phyloP scores from a whole-genome alignment of 64 coral and sea anemone genomes.

The Cladopsammia gracilis region DNA sequence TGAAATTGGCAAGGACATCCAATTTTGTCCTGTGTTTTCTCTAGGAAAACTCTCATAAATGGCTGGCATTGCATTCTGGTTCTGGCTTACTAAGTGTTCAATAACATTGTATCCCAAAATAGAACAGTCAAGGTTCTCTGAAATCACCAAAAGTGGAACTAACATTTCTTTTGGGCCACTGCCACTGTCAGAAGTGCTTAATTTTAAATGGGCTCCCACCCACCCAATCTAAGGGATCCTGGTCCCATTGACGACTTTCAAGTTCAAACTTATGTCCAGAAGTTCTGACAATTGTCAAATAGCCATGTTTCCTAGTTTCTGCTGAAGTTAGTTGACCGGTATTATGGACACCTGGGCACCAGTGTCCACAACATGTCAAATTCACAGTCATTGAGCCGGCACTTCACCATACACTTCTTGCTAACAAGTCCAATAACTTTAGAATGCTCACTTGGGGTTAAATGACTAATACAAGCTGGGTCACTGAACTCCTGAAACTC shows the following conservation, averaged over 20 bases:
- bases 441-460: constrained; percentile 49
- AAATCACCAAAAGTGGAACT: constrained; percentile 51
- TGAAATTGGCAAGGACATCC: constrained; percentile 37
- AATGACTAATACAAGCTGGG: constrained; percentile 23
- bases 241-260: constrained; percentile 60
- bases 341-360: constrained; percentile 71
- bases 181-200: neutral
- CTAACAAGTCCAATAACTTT: constrained; percentile 52
- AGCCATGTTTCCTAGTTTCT: neutral
- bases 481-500: neutral
- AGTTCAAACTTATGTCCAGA: constrained; percentile 1
- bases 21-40: neutral
- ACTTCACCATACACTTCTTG: constrained; percentile 34
- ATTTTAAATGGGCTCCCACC: constrained; percentile 36
- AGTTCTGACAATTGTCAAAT: constrained; percentile 45
- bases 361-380: constrained; percentile 57
- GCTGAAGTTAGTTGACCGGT: neutral
- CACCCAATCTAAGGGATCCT: constrained; percentile 46
- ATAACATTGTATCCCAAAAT: constrained; percentile 68
- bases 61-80: neutral
- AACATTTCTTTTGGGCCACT: neutral
- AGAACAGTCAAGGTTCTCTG: constrained; percentile 35
- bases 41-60: constrained; percentile 33
- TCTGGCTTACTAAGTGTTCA: constrained; percentile 41
- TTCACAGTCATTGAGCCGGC: constrained; percentile 37